Percentiles rank a stretch among this genome's conserved stretches.
Evolutionary conservation across 2,797 vertebrate species (phyloP).

Genomic region (Anniella stebbinsi): DNA sequence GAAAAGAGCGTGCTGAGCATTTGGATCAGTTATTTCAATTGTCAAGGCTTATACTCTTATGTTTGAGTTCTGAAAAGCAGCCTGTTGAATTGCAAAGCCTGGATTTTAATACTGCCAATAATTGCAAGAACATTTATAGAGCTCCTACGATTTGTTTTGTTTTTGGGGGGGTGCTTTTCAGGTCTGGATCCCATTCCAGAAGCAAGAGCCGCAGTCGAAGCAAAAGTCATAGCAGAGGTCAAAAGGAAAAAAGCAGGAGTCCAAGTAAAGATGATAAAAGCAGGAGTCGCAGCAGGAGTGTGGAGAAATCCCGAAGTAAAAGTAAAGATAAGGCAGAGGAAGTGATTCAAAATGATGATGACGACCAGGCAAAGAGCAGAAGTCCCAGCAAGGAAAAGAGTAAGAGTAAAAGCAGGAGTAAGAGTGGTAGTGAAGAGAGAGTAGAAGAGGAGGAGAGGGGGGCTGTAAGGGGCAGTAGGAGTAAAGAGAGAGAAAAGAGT

Average conservation of each 20-base stretch:
- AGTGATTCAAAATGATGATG: conserved; percentile 70
- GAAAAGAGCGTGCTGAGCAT: background rate
- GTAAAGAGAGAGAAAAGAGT: conserved; percentile 80
- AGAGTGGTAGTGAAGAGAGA: conserved; percentile 76
- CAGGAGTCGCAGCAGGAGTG: conserved; percentile 83
- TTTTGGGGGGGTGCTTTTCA: conserved; percentile 61
- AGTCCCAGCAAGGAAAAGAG: conserved; percentile 80
- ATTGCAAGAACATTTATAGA: background rate
- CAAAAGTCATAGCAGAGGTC: conserved; percentile 83
- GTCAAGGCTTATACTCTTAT: background rate
- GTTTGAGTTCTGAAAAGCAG: accelerated
- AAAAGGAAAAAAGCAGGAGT: conserved; percentile 84
- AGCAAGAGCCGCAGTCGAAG: conserved; percentile 82
- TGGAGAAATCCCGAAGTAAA: conserved; percentile 77
- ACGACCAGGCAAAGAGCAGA: conserved; percentile 77
- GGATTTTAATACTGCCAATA: accelerated
- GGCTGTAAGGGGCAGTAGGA: conserved; percentile 80
- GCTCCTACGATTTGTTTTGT: background rate
- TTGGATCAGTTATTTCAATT: background rate
- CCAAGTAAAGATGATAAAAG: conserved; percentile 83
- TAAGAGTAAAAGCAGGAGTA: conserved; percentile 80
- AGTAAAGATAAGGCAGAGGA: conserved; percentile 78
- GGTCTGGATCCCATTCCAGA: conserved; percentile 89
- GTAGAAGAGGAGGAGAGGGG: conserved; percentile 68
- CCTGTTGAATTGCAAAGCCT: background rate